These are phyloP conservation scores for Rhamnusium bicolor DNA, from an alignment of 2,888 invertebrate species.

Conservation along the genomic window DNA sequence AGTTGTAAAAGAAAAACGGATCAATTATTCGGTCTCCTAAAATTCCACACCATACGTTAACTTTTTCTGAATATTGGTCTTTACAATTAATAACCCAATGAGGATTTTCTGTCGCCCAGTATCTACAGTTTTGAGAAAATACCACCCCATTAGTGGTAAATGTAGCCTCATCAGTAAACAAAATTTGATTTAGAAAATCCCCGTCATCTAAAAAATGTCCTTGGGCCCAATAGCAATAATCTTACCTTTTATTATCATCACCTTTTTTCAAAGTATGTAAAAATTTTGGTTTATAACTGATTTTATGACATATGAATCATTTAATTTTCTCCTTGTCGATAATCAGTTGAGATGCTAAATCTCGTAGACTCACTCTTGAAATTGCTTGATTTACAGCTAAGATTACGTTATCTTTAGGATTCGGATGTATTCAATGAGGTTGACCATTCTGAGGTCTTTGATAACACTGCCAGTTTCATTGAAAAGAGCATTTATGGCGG, in stretches of 20 bases:
- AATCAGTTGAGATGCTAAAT: too few species aligned
- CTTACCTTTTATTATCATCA: background rate
- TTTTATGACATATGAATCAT: too few species aligned
- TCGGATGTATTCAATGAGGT: too few species aligned
- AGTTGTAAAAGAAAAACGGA: conserved; percentile 12
- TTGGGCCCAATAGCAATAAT: conserved; percentile 3
- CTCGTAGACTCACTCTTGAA: too few species aligned
- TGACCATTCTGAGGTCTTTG: too few species aligned
- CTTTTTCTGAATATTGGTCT: too few species aligned
- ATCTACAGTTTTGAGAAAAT: conserved; percentile 35
- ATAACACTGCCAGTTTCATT: too few species aligned
- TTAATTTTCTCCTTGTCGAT: too few species aligned
- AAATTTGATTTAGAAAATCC: conserved; percentile 13
- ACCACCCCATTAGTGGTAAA: conserved; percentile 36
- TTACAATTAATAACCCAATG: conserved; percentile 36
- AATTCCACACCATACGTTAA: conserved; percentile 40
- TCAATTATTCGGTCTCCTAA: conserved; percentile 32
- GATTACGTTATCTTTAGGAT: too few species aligned
- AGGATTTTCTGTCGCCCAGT: conserved; percentile 36
- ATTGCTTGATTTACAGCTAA: too few species aligned
- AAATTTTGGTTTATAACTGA: background rate
- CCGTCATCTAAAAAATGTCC: background rate
- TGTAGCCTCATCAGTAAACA: conserved; percentile 36
- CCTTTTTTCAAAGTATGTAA: background rate
- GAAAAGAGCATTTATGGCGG: too few species aligned